Percentiles rank a stretch among this genome's conserved stretches.
phyloP scores from a whole-genome alignment of 2,113 vertebrate species.

The Polypterus senegalus region DNA sequence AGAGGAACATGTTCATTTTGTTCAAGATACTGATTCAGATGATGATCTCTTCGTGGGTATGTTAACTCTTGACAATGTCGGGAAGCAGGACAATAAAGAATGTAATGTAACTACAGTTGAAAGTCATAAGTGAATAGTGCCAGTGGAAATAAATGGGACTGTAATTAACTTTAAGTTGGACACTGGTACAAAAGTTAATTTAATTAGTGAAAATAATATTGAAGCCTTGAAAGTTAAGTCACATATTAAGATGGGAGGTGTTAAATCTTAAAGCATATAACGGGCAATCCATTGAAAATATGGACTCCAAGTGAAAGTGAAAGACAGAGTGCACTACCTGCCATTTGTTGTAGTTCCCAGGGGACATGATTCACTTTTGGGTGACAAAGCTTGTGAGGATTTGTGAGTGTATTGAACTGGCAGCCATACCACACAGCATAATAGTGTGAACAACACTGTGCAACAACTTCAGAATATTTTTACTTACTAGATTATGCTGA shows the following conservation, averaged over 20 bases:
- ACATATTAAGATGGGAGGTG: too few species aligned
- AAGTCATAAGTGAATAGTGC: neutral
- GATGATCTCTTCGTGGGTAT: neutral
- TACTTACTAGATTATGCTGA: neutral
- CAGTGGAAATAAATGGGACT: neutral
- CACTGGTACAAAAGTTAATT: too few species aligned
- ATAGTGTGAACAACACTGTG: neutral
- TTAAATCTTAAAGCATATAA: neutral
- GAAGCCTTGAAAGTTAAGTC: too few species aligned
- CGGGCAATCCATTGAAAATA: neutral
- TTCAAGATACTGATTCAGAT: neutral
- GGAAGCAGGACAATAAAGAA: neutral
- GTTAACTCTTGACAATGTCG: neutral
- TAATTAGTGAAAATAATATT: too few species aligned
- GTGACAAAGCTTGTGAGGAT: neutral
- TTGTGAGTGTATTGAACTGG: neutral
- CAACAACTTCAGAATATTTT: neutral
- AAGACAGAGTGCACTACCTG: neutral
- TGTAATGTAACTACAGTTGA: neutral
- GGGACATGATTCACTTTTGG: neutral
- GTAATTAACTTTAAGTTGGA: too few species aligned
- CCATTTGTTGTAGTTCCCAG: neutral
- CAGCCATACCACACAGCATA: neutral
- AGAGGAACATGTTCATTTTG: neutral
- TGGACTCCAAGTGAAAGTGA: neutral